phyloP scores from a whole-genome alignment of 35 echinoderm and acorn worm genomes.

The Apostichopus japonicus region DNA sequence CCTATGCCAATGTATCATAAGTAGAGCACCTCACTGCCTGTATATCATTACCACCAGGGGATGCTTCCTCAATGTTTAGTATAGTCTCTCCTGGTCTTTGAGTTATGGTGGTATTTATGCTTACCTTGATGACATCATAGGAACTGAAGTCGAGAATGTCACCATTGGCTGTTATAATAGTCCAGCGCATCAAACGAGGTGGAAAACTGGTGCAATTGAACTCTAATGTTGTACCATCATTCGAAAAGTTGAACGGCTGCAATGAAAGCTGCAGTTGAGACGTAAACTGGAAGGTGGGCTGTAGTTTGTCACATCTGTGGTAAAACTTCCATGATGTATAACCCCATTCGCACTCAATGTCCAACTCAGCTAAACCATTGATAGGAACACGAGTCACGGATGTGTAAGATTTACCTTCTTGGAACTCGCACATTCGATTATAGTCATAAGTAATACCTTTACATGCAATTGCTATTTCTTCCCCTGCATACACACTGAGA shows the following conservation, averaged over 20 bases:
- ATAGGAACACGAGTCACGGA: neutral
- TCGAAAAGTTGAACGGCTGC: neutral
- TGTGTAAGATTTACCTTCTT: neutral
- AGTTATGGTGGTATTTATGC: neutral
- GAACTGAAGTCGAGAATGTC: slow-evolving; percentile 1
- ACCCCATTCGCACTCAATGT: neutral
- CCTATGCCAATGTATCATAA: too few relatives aligned
- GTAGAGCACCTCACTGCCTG: neutral
- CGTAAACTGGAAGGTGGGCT: neutral
- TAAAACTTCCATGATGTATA: neutral
- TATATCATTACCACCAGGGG: neutral
- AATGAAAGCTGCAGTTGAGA: neutral
- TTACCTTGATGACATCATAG: neutral
- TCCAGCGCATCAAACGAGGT: slow-evolving; percentile 36
- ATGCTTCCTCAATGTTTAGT: neutral
- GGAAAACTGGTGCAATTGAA: neutral
- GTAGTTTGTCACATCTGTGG: neutral
- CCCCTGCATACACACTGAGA: neutral
- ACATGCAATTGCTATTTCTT: neutral
- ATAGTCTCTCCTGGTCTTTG: slow-evolving; percentile 31
- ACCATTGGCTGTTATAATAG: neutral
- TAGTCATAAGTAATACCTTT: neutral
- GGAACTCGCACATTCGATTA: neutral
- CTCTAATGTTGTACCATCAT: neutral
- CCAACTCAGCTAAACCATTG: neutral